phyloP scores from a whole-genome alignment of 2,888 invertebrate species.

The Labia minor region DNA sequence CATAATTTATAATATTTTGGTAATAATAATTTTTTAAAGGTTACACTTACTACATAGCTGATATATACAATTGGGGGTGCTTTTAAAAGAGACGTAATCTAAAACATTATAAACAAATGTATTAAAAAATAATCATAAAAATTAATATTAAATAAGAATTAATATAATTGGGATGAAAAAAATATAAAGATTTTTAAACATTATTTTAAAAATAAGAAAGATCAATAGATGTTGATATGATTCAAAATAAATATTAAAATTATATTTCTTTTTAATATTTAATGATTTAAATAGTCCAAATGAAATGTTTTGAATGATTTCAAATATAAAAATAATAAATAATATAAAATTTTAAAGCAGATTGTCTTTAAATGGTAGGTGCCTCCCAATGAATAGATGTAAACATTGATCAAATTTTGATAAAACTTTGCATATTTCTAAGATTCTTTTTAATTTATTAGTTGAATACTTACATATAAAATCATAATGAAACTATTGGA shows the following conservation, averaged over 20 bases:
- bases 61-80: constrained; percentile 29
- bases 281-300: not conserved
- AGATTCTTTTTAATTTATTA: not conserved
- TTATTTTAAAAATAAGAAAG: not conserved
- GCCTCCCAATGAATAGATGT: constrained; percentile 25
- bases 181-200: constrained; percentile 18
- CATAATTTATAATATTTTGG: constrained; percentile 16
- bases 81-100: constrained; percentile 15
- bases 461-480: constrained; percentile 18
- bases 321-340: not conserved
- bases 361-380: constrained; percentile 24
- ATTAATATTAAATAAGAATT: too few species aligned
- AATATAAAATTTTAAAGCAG: constrained; percentile 21
- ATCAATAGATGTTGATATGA: not conserved
- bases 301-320: not conserved
- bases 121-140: too few species aligned
- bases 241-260: not conserved
- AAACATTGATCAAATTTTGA: constrained; percentile 24
- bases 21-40: too few species aligned
- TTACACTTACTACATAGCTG: constrained; percentile 49
- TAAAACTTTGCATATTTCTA: not conserved
- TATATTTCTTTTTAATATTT: not conserved
- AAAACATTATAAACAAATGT: not conserved
- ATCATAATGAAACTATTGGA: constrained; percentile 17
- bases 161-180: not conserved